These are phyloP conservation scores for Sebastes nivosus DNA, from an alignment of 2,797 vertebrate species.

Conservation along the genomic window DNA sequence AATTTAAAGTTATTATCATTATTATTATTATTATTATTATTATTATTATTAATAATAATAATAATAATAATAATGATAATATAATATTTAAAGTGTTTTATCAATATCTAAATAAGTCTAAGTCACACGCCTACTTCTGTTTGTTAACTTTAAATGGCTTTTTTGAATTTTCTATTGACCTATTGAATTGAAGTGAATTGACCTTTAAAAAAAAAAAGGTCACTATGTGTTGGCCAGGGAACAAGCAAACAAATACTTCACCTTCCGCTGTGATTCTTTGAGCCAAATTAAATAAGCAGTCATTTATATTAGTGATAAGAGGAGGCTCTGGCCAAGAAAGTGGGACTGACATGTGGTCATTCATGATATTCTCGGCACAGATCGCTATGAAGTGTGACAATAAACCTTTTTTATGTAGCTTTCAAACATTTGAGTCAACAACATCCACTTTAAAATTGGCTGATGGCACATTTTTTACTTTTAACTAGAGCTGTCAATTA, in stretches of 20 bases:
- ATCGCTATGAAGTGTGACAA: background rate
- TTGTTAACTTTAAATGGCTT: background rate
- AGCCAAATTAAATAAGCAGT: conserved; percentile 19
- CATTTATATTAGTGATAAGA: conserved; percentile 1
- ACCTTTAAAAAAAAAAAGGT: background rate
- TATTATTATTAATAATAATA: too few relatives aligned
- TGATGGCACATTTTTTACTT: background rate
- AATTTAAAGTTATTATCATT: background rate
- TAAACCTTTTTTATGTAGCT: background rate
- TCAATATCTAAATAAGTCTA: background rate
- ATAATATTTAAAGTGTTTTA: too few relatives aligned
- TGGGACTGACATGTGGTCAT: background rate
- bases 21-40: too few relatives aligned
- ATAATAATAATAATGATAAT: too few relatives aligned
- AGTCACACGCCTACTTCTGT: background rate
- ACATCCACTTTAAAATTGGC: background rate
- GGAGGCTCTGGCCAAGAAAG: background rate
- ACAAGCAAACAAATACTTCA: conserved; percentile 12
- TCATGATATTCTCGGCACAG: background rate
- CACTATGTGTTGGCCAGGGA: background rate
- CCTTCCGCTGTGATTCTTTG: background rate
- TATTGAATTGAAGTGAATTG: background rate
- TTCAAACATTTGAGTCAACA: background rate
- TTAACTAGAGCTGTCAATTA: background rate
- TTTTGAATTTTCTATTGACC: background rate